phyloP scores from a whole-genome alignment of 1,140 invertebrate genomes.

The Drosophila micromelanica region DNA sequence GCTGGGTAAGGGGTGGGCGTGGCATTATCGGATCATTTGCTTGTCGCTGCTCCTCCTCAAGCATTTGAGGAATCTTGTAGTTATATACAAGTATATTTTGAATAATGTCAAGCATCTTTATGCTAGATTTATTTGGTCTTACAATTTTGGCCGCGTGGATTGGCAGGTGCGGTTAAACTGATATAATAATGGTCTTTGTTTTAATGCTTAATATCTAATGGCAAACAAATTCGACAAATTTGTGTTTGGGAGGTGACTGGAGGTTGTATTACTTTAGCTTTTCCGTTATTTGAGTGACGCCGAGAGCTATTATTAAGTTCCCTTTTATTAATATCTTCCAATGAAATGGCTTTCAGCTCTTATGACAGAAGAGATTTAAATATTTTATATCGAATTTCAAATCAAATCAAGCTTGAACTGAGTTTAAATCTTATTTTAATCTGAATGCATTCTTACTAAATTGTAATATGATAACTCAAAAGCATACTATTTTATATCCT shows the following conservation, averaged over 20 bases:
- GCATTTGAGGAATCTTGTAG: slow-evolving; percentile 69
- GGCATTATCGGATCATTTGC: slow-evolving; percentile 21
- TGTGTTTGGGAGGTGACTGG: neutral
- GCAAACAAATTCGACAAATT: slow-evolving; percentile 31
- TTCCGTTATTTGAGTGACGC: neutral
- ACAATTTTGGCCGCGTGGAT: slow-evolving; percentile 30
- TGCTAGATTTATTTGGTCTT: slow-evolving; percentile 64
- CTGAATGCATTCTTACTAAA: neutral
- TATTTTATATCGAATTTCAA: too few relatives aligned
- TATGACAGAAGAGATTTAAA: too few relatives aligned
- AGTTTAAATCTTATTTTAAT: too few relatives aligned
- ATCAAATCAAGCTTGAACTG: too few relatives aligned
- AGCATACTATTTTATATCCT: too few relatives aligned
- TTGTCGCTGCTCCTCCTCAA: slow-evolving; percentile 32
- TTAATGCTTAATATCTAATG: slow-evolving; percentile 5
- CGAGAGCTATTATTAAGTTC: neutral
- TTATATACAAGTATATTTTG: slow-evolving; percentile 57
- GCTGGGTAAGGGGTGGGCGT: slow-evolving; percentile 4
- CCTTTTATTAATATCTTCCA: neutral
- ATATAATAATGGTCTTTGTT: slow-evolving; percentile 31
- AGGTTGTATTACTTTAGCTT: neutral
- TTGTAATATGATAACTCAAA: neutral
- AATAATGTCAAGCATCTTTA: slow-evolving; percentile 74
- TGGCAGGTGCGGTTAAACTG: slow-evolving; percentile 43
- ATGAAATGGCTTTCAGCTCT: neutral